Base-by-base conservation (phyloP, 2,113 vertebrate species). In the Manacus vitellinus region DNA sequence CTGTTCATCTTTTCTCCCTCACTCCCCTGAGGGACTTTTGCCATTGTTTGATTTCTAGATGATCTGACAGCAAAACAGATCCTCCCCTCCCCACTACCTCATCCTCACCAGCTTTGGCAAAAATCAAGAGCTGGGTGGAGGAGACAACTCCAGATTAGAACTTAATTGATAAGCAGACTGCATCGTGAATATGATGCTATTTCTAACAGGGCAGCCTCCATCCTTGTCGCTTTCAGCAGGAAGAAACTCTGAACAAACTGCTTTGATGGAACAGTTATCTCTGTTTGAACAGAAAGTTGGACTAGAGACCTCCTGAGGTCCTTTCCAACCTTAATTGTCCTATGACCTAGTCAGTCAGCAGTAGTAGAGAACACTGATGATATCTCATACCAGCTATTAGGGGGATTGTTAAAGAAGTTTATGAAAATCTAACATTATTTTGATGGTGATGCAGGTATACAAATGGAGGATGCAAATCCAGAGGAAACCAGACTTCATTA, bases 71-170 rank as follows among this genome's bases (percentile, higher is more conserved):
- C 35, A 65, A 73, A 59, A 30, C 28, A 80, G 2, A 3, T 75
- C 21, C 23, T 74, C 16, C 28, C 20, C 12, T 2, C 20, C 8
- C 15, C 0, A 0, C 2, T 66, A 59, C 21, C 0, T 0, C 23
- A 61, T 61, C 49, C 11, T 78, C 62, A 65, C n/a, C 37, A 73
- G 14, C 27, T 66, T 8, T 54, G 41, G 31, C 37, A 73, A 91
- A 85, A 91, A 52, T 75, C 30, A 61, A 72, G 82, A 18, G 7
- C 27, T 88, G 44, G 5, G 10, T 14, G 56, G 18, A 75, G 19
- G 54, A 88, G 10, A 68, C 9, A 43, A 20, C 24, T 20, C 6
- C 20, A 41, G 46, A 46, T 62, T 28, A 70, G 46, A 49, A 18
- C 8, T 28, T n/a, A 37, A 37, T 0, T 41, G 63, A 41, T 49